A percentile compares a stretch with the other conserved stretches of the same genome.
Conservation (phyloP, 2,113 vertebrate genomes). For the Lutjanus erythropterus region DNA sequence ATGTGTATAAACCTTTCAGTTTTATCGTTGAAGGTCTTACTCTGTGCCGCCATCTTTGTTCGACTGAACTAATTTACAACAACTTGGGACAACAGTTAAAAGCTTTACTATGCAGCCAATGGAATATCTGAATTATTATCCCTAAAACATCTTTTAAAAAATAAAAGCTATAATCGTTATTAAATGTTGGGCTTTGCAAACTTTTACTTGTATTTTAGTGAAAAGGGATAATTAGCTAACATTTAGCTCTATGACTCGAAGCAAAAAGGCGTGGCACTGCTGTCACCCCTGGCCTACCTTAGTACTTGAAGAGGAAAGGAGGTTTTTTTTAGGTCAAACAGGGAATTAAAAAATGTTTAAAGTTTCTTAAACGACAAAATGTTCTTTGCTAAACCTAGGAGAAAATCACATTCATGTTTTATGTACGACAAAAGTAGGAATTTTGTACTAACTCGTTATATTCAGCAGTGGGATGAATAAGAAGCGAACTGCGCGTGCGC, state of each 20-base stretch:
- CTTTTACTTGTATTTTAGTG: background rate
- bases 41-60: background rate
- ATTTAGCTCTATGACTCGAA: background rate
- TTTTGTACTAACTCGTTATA: background rate
- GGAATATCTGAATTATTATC: background rate
- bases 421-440: background rate
- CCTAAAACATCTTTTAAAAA: background rate
- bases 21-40: too few relatives aligned
- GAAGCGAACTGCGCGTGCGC: constrained; percentile 35
- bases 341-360: background rate
- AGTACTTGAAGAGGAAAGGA: background rate
- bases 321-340: background rate
- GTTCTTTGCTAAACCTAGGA: background rate
- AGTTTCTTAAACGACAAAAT: background rate
- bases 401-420: background rate
- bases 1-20: background rate
- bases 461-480: background rate
- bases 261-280: background rate
- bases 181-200: background rate
- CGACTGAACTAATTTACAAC: background rate
- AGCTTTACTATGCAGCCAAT: background rate
- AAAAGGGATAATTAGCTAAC: background rate
- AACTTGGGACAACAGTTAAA: background rate
- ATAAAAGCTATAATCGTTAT: background rate
- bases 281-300: constrained; percentile 16